Conservation (phyloP, 2,113 vertebrate species). For the Cyanoliseus patagonus region DNA sequence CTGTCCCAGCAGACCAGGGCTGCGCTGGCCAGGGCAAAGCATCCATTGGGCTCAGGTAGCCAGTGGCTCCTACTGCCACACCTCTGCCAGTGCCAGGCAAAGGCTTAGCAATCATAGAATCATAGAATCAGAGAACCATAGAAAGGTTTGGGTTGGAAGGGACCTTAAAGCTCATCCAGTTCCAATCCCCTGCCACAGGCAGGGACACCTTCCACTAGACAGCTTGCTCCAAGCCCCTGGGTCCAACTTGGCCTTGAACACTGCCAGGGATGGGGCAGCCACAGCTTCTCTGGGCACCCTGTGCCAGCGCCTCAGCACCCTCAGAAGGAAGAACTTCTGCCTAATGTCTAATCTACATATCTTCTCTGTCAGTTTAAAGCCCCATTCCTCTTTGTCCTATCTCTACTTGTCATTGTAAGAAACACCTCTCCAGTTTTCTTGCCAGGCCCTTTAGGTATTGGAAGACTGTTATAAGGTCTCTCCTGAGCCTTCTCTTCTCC, state of each 20-base stretch:
- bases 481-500: not conserved
- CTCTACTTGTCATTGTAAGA: not conserved
- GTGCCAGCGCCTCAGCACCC: not conserved
- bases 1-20: not conserved
- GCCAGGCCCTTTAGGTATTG: not conserved
- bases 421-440: not conserved
- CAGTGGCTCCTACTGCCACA: not conserved
- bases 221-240: not conserved
- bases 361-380: not conserved
- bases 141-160: not conserved
- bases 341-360: not conserved
- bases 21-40: not conserved
- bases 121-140: not conserved
- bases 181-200: not conserved
- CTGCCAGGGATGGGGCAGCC: too few relatives aligned
- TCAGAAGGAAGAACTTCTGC: not conserved
- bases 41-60: not conserved
- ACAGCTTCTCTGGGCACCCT: not conserved
- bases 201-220: not conserved
- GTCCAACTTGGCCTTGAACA: too few relatives aligned
- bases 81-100: not conserved
- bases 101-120: not conserved
- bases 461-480: not conserved
- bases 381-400: not conserved
- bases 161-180: not conserved